Conservation (phyloP, 2,797 vertebrate genomes). For the Heliangelus exortis region DNA sequence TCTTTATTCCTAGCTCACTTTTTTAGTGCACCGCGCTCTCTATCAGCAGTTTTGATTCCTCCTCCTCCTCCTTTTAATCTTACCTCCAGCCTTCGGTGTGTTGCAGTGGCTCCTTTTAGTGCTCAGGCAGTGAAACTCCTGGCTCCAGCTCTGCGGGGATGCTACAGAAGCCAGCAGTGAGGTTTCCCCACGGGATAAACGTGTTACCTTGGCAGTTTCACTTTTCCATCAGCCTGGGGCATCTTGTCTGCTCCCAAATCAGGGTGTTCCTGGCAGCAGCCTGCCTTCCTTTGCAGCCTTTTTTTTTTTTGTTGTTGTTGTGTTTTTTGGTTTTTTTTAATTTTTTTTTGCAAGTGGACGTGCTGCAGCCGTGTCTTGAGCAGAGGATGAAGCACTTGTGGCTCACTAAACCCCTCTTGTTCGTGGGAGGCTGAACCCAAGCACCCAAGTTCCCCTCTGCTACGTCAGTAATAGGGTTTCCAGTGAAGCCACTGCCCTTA, state of each 20-base stretch:
- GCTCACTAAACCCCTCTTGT: background rate
- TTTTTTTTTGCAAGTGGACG: background rate
- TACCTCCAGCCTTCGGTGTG: constrained; percentile 18
- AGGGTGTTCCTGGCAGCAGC: constrained; percentile 2
- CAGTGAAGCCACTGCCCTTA: fast-evolving
- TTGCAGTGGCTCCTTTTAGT: background rate
- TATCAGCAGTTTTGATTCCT: constrained; percentile 52
- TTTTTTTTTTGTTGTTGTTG: background rate
- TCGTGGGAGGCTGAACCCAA: background rate
- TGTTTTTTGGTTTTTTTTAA: too few species aligned
- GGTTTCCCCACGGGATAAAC: constrained; percentile 29
- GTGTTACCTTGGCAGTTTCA: constrained; percentile 35
- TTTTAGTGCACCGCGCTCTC: background rate
- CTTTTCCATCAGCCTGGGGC: constrained; percentile 52
- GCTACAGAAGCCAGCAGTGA: background rate
- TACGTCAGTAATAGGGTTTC: background rate
- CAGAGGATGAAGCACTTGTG: background rate
- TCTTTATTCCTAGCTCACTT: constrained; percentile 30
- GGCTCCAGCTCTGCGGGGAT: constrained; percentile 28
- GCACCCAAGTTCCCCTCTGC: background rate
- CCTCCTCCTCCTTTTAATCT: constrained; percentile 33
- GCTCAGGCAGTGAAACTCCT: background rate
- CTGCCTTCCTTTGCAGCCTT: background rate
- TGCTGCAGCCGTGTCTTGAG: background rate
- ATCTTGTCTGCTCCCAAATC: constrained; percentile 38